phyloP scores from a whole-genome alignment of 2,113 vertebrate genomes.

The Eudorcas thomsonii region DNA sequence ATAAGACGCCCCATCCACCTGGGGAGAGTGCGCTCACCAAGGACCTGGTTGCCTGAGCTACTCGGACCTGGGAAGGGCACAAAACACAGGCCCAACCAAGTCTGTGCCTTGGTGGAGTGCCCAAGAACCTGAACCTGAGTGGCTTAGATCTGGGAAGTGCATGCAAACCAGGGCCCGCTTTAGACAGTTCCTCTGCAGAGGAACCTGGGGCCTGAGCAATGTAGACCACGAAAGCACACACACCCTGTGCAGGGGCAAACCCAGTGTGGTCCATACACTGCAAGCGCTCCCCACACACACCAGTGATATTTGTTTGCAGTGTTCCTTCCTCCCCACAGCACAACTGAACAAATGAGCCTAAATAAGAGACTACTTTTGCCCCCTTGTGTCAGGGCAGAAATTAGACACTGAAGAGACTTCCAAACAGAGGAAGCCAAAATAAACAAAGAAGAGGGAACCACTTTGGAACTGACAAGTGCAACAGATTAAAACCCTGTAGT shows the following conservation, averaged over 20 bases:
- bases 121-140: neutral
- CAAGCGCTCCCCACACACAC: neutral
- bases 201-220: neutral
- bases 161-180: neutral
- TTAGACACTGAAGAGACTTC: neutral
- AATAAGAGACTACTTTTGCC: neutral
- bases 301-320: neutral
- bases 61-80: neutral
- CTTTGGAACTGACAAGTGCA: neutral
- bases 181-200: neutral
- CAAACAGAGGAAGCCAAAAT: neutral
- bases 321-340: neutral
- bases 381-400: neutral
- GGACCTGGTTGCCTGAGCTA: neutral
- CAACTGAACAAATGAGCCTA: neutral
- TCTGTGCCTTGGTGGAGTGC: neutral
- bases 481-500: neutral
- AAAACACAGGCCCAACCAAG: neutral
- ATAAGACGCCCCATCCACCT: rapidly evolving
- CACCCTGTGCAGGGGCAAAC: rapidly evolving
- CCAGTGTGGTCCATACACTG: neutral
- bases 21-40: rapidly evolving
- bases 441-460: neutral
- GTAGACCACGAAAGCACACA: neutral
- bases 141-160: neutral